Conservation (phyloP, 2,113 vertebrate genomes). For the Rhadina sibilatrix region DNA sequence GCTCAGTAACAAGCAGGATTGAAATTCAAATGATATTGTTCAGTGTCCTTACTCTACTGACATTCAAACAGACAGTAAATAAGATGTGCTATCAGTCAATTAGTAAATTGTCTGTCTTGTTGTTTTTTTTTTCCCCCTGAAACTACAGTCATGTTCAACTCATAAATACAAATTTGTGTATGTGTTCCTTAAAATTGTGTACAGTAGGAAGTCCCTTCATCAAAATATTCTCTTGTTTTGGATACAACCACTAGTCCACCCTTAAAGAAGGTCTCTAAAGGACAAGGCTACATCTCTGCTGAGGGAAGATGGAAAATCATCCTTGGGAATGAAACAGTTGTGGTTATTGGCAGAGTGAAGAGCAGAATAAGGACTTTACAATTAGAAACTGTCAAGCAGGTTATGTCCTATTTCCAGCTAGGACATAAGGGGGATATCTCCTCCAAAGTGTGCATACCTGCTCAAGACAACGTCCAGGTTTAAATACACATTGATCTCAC, state of each 20-base stretch:
- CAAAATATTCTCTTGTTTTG: neutral
- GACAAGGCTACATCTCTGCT: neutral
- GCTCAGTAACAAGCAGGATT: neutral
- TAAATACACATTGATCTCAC: no score
- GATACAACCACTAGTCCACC: neutral
- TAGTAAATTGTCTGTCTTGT: neutral
- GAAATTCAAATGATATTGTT: neutral
- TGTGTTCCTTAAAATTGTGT: neutral
- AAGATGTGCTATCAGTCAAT: neutral
- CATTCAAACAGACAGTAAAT: neutral
- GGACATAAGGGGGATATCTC: no score
- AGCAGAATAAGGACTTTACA: no score
- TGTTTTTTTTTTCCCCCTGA: neutral
- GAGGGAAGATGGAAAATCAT: neutral
- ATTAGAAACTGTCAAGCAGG: no score
- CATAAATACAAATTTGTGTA: neutral
- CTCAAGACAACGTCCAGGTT: no score
- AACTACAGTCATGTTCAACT: neutral
- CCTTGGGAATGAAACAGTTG: neutral
- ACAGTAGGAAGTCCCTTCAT: neutral
- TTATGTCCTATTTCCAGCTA: no score
- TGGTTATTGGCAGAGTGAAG: neutral
- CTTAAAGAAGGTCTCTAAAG: neutral
- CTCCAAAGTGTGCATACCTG: no score
- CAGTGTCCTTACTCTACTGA: neutral